Conservation (phyloP, 2,888 invertebrate species). For the Quadriops clusia region DNA sequence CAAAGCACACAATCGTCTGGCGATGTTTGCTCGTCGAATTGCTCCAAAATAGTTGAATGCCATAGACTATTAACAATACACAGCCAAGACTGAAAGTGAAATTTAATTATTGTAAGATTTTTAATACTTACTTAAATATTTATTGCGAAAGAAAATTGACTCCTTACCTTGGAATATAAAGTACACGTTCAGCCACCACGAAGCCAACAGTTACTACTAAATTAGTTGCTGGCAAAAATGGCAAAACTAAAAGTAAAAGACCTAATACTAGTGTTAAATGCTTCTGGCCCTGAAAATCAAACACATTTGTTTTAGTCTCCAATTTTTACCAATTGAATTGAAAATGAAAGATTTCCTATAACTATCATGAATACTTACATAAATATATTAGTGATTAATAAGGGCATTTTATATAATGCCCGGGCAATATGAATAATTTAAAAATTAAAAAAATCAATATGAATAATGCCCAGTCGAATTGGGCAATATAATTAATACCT, state of each 20-base stretch:
- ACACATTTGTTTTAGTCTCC: too few relatives aligned
- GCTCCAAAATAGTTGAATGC: constrained; percentile 55
- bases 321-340: too few relatives aligned
- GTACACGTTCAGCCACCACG: constrained; percentile 75
- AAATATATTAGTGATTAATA: too few relatives aligned
- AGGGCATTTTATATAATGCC: too few relatives aligned
- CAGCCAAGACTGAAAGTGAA: constrained; percentile 58
- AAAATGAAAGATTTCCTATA: too few relatives aligned
- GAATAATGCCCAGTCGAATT: too few relatives aligned
- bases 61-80: constrained; percentile 64
- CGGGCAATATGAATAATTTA: too few relatives aligned
- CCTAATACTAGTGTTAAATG: constrained; percentile 58
- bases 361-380: too few relatives aligned
- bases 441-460: too few relatives aligned
- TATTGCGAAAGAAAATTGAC: constrained; percentile 2
- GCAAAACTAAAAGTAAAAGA: constrained; percentile 60
- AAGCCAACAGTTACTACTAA: constrained; percentile 70
- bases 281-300: constrained; percentile 47
- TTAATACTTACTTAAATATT: constrained; percentile 4
- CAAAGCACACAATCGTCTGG: constrained; percentile 40
- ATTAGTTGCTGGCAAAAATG: constrained; percentile 80
- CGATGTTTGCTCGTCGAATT: constrained; percentile 38
- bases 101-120: constrained; percentile 2
- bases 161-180: constrained; percentile 74
- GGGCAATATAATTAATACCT: too few relatives aligned